Evolutionary conservation across 2,888 invertebrate species (phyloP).

Genomic region (Platerodrilus igneus): DNA sequence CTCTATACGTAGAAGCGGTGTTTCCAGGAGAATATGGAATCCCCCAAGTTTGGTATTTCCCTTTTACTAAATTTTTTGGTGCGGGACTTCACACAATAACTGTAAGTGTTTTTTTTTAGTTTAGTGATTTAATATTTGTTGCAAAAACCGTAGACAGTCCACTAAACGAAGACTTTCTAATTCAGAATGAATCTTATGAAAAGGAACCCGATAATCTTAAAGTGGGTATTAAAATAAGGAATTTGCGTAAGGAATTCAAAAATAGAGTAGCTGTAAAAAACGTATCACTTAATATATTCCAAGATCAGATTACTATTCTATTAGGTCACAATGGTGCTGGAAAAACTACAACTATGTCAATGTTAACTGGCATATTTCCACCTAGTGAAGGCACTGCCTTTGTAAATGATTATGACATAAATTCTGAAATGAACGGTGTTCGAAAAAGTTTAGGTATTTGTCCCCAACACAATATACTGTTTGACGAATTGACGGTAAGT

Average conservation of each 20-base stretch:
- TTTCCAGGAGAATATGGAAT: constrained; percentile 60
- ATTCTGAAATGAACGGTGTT: constrained; percentile 58
- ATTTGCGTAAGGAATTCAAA: constrained; percentile 60
- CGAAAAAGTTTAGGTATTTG: constrained; percentile 72
- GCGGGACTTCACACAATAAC: no score
- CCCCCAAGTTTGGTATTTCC: constrained; percentile 18
- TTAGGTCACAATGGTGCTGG: constrained; percentile 83
- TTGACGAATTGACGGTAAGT: constrained; percentile 73
- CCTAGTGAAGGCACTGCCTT: constrained; percentile 65
- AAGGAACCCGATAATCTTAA: constrained; percentile 49
- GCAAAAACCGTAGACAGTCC: no score
- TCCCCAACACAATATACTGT: constrained; percentile 83
- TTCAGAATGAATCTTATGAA: constrained; percentile 47
- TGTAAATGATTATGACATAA: constrained; percentile 70
- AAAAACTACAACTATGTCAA: constrained; percentile 90
- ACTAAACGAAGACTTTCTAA: no score
- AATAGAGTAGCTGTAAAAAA: constrained; percentile 60
- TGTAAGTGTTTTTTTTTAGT: no score
- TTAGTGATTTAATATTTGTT: no score
- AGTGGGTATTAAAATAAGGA: constrained; percentile 52
- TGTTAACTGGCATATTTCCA: constrained; percentile 76
- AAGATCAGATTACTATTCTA: constrained; percentile 82
- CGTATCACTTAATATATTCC: constrained; percentile 76
- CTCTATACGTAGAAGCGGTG: constrained; percentile 82
- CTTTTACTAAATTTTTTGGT: constrained; percentile 13